These are phyloP conservation scores for Hydroisotoma schaefferi DNA, from an alignment of 2,888 invertebrate genomes.

Conservation along the genomic window DNA sequence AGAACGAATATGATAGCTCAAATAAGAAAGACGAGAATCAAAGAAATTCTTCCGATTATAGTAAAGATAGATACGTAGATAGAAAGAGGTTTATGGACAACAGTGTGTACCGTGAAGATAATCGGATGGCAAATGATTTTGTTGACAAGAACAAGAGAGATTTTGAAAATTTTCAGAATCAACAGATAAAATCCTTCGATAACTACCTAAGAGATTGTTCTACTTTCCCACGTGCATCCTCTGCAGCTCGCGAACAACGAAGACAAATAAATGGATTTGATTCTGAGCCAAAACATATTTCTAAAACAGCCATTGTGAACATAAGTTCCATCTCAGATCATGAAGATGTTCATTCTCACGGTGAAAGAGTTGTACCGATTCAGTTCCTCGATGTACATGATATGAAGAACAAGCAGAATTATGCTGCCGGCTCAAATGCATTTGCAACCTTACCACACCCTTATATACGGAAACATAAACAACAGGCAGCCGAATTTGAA, in stretches of 20 bases:
- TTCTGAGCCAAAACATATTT: slow-evolving; percentile 4
- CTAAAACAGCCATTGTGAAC: not conserved
- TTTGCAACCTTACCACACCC: slow-evolving; percentile 42
- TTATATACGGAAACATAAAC: slow-evolving; percentile 30
- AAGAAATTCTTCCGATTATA: too few species aligned
- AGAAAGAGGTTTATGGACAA: not conserved
- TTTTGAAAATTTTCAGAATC: slow-evolving; percentile 12
- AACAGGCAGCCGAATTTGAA: slow-evolving; percentile 8
- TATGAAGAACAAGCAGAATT: not conserved
- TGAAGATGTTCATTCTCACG: not conserved
- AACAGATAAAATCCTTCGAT: slow-evolving; percentile 28
- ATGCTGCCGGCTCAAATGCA: slow-evolving; percentile 30
- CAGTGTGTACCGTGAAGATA: not conserved
- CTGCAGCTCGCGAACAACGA: not conserved
- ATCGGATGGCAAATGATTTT: too few species aligned
- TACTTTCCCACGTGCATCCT: slow-evolving; percentile 28
- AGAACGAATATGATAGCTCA: too few species aligned
- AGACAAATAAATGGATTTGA: not conserved
- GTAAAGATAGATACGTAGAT: too few species aligned
- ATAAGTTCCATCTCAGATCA: not conserved
- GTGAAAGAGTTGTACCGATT: slow-evolving; percentile 27
- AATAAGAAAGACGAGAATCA: too few species aligned
- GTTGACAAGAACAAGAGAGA: slow-evolving; percentile 8
- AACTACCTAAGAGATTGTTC: slow-evolving; percentile 36
- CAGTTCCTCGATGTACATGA: not conserved